phyloP scores from a whole-genome alignment of 2,113 vertebrate genomes.

The Chloropsis cyanopogon region DNA sequence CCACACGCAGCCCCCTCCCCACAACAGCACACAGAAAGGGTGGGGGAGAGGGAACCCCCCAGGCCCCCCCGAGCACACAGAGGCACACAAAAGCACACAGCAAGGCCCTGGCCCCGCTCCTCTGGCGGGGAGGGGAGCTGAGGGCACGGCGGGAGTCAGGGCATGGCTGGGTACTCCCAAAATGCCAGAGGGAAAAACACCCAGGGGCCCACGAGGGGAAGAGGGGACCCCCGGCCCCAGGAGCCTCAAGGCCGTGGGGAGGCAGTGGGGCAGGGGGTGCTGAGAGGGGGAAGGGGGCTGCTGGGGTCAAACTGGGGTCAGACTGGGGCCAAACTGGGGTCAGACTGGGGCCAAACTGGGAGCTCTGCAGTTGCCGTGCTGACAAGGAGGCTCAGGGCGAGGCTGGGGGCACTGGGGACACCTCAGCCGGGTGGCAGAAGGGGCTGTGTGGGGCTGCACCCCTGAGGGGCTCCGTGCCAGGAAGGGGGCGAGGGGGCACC shows the following conservation, averaged over 20 bases:
- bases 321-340: not conserved
- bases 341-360: not conserved
- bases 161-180: not conserved
- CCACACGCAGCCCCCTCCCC: not conserved
- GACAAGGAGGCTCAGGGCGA: not conserved
- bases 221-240: not conserved
- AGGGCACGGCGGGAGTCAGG: not conserved
- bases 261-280: not conserved
- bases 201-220: not conserved
- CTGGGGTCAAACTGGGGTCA: not conserved
- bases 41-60: not conserved
- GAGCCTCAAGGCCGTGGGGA: not conserved
- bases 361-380: not conserved
- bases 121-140: not conserved
- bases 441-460: not conserved
- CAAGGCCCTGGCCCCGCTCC: not conserved
- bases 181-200: not conserved
- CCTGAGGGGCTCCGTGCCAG: not conserved
- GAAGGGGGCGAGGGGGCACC: not conserved
- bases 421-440: fast-evolving
- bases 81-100: conserved; percentile 52
- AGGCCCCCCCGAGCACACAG: not conserved
- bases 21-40: not conserved
- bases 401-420: not conserved
- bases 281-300: not conserved